Percentiles rank a stretch among this genome's conserved stretches.
Conservation (phyloP, 2,797 vertebrate species). For the Parauchenoglanis punctatus region DNA sequence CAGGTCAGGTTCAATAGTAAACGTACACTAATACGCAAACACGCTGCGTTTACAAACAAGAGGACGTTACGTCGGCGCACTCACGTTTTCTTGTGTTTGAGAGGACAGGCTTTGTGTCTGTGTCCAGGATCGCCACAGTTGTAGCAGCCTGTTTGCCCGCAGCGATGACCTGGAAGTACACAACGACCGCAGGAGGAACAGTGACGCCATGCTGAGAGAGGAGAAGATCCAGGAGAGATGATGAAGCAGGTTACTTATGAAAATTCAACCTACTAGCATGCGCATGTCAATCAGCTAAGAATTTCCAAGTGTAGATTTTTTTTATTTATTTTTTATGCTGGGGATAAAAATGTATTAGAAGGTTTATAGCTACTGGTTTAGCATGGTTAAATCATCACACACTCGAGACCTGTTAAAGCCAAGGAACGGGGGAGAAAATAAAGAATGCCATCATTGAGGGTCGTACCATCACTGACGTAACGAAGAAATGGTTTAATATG, state of each 20-base stretch:
- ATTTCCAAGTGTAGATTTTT: not conserved
- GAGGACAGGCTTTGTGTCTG: conserved; percentile 83
- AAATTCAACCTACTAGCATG: not conserved
- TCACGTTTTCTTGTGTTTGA: conserved; percentile 41
- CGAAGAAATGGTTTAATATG: too few species aligned
- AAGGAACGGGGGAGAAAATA: too few species aligned
- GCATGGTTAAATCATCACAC: not conserved
- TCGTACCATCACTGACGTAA: too few species aligned
- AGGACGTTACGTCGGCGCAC: not conserved
- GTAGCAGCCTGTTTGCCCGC: conserved; percentile 80
- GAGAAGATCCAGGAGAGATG: not conserved
- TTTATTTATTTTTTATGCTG: not conserved
- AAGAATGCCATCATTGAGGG: too few species aligned
- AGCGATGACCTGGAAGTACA: conserved; percentile 80
- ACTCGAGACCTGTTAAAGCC: not conserved
- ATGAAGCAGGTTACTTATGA: not conserved
- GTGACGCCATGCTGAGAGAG: conserved; percentile 86
- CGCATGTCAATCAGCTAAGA: not conserved
- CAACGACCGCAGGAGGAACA: conserved; percentile 82
- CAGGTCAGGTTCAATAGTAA: not conserved
- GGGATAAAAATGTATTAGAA: not conserved
- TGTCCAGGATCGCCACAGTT: conserved; percentile 82
- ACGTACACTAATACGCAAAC: not conserved
- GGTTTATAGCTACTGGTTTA: too few species aligned
- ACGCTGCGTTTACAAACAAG: too few species aligned